These are phyloP conservation scores for Caenorhabditis latens DNA, from an alignment of 1,140 invertebrate species.

Conservation along the genomic window DNA sequence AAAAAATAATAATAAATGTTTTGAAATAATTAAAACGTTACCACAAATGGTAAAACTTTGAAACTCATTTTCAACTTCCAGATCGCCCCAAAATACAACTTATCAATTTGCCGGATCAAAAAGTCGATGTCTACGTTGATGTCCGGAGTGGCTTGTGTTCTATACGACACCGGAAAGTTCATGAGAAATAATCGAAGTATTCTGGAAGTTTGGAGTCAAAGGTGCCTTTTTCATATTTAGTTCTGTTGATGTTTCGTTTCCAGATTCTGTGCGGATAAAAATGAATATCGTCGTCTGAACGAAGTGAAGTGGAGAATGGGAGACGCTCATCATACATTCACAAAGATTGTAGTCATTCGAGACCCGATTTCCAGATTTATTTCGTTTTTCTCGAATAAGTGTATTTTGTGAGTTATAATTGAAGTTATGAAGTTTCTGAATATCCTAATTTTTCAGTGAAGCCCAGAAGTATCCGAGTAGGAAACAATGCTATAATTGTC, in stretches of 20 bases:
- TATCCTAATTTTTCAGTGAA: not conserved
- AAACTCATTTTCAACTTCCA: not conserved
- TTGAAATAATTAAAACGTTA: no score
- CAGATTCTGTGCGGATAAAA: slow-evolving; percentile 32
- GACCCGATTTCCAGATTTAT: slow-evolving; percentile 33
- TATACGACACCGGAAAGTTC: slow-evolving; percentile 17
- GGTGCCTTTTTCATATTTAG: not conserved
- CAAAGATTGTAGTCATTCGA: slow-evolving; percentile 8
- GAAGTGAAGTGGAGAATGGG: slow-evolving; percentile 48
- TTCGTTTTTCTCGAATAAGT: slow-evolving; percentile 40
- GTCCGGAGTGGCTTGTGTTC: slow-evolving; percentile 21
- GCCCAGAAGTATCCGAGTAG: slow-evolving; percentile 20
- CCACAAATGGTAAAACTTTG: no score
- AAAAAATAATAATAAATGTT: no score
- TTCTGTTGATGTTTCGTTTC: not conserved
- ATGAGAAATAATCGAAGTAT: slow-evolving; percentile 47
- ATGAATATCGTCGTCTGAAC: slow-evolving; percentile 12
- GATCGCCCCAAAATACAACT: slow-evolving; percentile 43
- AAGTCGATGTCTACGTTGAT: slow-evolving; percentile 32
- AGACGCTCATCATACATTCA: slow-evolving; percentile 21
- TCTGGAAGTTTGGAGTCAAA: slow-evolving; percentile 14
- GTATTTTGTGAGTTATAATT: slow-evolving; percentile 16
- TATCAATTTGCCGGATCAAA: slow-evolving; percentile 37
- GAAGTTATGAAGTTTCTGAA: not conserved
- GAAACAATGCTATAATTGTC: slow-evolving; percentile 36